Conservation (phyloP, 2,888 invertebrate genomes). For the Heliconius ethilla region DNA sequence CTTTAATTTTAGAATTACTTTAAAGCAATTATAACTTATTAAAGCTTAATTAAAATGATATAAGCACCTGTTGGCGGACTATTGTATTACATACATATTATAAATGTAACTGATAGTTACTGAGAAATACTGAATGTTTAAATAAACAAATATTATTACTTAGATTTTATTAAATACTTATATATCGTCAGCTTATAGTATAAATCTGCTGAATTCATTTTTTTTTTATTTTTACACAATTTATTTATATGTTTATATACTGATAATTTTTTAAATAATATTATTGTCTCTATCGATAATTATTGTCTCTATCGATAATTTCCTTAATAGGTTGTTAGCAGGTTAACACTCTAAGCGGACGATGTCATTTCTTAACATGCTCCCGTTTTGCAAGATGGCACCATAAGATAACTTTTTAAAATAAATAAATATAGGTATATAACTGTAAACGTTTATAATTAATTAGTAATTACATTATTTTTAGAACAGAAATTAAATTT, state of each 20-base stretch:
- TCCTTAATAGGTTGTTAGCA: too few species aligned
- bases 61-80: neutral
- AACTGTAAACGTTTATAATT: neutral
- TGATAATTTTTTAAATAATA: too few species aligned
- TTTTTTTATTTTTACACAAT: too few species aligned
- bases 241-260: too few species aligned
- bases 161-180: neutral
- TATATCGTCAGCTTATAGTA: too few species aligned
- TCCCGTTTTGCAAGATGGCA: neutral
- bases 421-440: neutral
- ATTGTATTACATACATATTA: neutral
- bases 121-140: neutral
- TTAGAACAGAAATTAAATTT: neutral
- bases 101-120: neutral
- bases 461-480: neutral
- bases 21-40: constrained; percentile 20
- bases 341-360: too few species aligned
- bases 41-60: constrained; percentile 32
- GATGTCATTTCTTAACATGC: too few species aligned
- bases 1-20: constrained; percentile 20
- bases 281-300: too few species aligned
- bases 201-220: too few species aligned
- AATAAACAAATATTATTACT: neutral
- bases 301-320: too few species aligned
- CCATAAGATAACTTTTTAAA: neutral